Evolutionary conservation across 2,888 invertebrate genomes (phyloP).

Genomic region (Chymomyza caudatula): DNA sequence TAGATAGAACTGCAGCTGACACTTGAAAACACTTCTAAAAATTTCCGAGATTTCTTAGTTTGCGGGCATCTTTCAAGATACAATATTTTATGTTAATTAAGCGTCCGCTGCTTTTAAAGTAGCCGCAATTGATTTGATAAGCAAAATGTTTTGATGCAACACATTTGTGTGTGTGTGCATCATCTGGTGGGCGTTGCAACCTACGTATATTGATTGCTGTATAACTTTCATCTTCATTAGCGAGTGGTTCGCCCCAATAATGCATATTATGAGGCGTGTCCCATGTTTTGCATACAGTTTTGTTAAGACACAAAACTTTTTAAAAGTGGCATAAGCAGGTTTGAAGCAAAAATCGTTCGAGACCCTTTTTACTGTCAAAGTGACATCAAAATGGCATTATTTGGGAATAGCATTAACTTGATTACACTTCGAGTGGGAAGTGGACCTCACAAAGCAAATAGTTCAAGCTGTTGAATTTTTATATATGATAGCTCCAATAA

Average conservation of each 20-base stretch:
- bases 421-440: no score
- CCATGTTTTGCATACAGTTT: conserved; percentile 16
- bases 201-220: conserved; percentile 31
- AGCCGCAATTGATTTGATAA: conserved; percentile 58
- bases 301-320: conserved; percentile 13
- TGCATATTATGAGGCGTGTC: background rate
- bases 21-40: background rate
- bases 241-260: background rate
- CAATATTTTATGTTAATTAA: conserved; percentile 61
- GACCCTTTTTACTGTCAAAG: no score
- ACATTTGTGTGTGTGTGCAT: conserved; percentile 27
- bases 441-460: no score
- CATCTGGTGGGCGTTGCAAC: conserved; percentile 52
- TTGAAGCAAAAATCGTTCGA: conserved; percentile 7
- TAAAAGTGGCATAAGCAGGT: background rate
- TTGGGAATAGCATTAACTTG: no score
- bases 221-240: background rate
- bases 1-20: background rate
- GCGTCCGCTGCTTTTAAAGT: conserved; percentile 41
- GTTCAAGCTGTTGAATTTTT: no score
- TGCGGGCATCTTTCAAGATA: conserved; percentile 33
- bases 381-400: no score
- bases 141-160: conserved; percentile 43
- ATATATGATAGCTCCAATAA: no score
- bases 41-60: background rate